Percentiles rank a stretch among this genome's conserved stretches.
Evolutionary conservation across 2,888 invertebrate species (phyloP).

Genomic region (Margaritifera margaritifera): DNA sequence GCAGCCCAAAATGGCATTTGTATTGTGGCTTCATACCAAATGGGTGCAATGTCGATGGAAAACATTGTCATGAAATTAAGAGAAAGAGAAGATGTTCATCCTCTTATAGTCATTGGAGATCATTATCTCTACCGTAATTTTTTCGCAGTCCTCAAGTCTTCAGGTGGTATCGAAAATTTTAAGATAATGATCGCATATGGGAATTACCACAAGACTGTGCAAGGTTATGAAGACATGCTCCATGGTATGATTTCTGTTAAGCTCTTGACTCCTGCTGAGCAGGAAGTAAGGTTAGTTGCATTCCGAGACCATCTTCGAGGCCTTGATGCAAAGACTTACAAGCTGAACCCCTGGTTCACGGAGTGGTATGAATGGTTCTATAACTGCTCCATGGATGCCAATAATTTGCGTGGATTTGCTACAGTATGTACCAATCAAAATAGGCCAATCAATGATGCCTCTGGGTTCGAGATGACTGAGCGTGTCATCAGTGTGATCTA

Average conservation of each 20-base stretch:
- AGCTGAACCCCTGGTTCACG: conserved; percentile 63
- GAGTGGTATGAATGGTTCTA: conserved; percentile 61
- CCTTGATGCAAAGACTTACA: conserved; percentile 44
- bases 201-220: conserved; percentile 27
- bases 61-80: conserved; percentile 38
- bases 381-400: conserved; percentile 53
- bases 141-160: conserved; percentile 31
- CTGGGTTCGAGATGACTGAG: conserved; percentile 45
- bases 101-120: conserved; percentile 49
- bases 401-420: conserved; percentile 15
- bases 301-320: conserved; percentile 40
- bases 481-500: conserved; percentile 54
- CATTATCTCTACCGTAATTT: conserved; percentile 32
- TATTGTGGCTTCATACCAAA: conserved; percentile 52
- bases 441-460: conserved; percentile 37
- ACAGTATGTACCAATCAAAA: conserved; percentile 28
- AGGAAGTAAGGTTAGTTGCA: conserved; percentile 18
- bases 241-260: conserved; percentile 54
- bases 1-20: conserved; percentile 62
- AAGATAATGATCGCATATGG: conserved; percentile 51
- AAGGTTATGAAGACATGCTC: conserved; percentile 53
- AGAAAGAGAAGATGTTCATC: conserved; percentile 40
- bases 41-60: too few species aligned
- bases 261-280: conserved; percentile 20
- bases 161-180: conserved; percentile 44